phyloP scores from a whole-genome alignment of 2,888 invertebrate genomes.

The Lasius fuliginosus region DNA sequence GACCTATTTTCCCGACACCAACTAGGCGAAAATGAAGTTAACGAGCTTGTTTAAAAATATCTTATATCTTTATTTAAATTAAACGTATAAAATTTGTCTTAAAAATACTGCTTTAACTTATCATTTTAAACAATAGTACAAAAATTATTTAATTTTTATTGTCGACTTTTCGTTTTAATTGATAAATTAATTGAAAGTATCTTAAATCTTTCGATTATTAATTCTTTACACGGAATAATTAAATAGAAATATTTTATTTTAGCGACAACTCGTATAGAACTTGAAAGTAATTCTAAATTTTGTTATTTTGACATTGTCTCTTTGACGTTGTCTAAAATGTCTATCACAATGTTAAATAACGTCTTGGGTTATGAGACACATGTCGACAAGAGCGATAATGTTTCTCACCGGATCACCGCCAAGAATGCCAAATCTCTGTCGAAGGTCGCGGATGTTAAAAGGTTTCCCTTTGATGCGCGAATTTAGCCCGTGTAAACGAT shows the following conservation, averaged over 20 bases:
- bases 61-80: background rate
- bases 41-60: background rate
- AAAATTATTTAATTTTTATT: background rate
- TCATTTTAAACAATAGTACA: background rate
- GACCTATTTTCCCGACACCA: conserved; percentile 29
- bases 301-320: background rate
- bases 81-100: background rate
- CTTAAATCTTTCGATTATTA: background rate
- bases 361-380: background rate
- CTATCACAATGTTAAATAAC: conserved; percentile 2
- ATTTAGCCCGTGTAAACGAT: conserved; percentile 60
- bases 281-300: background rate
- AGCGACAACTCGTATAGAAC: background rate
- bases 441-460: conserved; percentile 43
- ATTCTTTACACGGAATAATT: background rate
- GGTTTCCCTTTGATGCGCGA: conserved; percentile 60
- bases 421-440: conserved; percentile 46
- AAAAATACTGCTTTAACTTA: background rate
- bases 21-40: conserved; percentile 9
- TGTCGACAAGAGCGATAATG: conserved; percentile 10
- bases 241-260: background rate
- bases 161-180: background rate
- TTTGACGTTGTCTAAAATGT: background rate
- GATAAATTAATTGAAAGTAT: background rate
- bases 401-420: conserved; percentile 24